A percentile compares a stretch with the other conserved stretches of the same genome.
Evolutionary conservation across 1,140 invertebrate species (phyloP).

Genomic region (Planococcus citri): DNA sequence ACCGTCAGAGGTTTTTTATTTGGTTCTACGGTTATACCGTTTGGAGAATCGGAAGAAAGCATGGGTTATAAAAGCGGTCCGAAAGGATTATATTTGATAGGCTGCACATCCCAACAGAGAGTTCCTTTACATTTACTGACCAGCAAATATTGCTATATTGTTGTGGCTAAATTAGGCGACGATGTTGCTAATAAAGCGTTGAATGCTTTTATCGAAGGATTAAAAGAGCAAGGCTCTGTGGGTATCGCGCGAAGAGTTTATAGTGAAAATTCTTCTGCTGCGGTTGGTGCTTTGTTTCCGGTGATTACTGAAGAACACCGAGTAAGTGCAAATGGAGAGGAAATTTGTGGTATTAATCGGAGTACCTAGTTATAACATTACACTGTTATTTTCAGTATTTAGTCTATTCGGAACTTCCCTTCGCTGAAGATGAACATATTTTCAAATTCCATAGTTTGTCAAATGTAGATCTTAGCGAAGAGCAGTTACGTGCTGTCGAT

Average conservation of each 20-base stretch:
- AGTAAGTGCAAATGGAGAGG: neutral
- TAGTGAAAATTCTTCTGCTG: neutral
- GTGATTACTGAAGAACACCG: neutral
- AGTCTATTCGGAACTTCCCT: neutral
- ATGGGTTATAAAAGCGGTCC: neutral
- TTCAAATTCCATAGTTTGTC: neutral
- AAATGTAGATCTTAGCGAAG: neutral
- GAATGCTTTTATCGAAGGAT: neutral
- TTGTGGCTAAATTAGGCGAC: neutral
- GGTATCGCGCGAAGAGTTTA: neutral
- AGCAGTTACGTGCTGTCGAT: neutral
- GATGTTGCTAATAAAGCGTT: neutral
- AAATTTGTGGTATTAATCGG: too few species aligned
- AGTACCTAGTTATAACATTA: too few species aligned
- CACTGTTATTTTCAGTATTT: neutral
- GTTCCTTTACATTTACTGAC: neutral
- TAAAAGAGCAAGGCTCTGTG: neutral
- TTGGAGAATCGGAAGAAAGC: neutral
- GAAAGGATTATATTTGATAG: neutral
- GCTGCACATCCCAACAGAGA: neutral
- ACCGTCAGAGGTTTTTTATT: neutral
- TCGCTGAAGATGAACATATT: conserved; percentile 12
- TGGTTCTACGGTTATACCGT: neutral
- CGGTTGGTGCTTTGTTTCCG: neutral
- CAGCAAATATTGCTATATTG: neutral